A percentile compares a stretch with the other conserved stretches of the same genome.
phyloP scores from a whole-genome alignment of 2,797 vertebrate genomes.

The Rhynchotus rufescens region DNA sequence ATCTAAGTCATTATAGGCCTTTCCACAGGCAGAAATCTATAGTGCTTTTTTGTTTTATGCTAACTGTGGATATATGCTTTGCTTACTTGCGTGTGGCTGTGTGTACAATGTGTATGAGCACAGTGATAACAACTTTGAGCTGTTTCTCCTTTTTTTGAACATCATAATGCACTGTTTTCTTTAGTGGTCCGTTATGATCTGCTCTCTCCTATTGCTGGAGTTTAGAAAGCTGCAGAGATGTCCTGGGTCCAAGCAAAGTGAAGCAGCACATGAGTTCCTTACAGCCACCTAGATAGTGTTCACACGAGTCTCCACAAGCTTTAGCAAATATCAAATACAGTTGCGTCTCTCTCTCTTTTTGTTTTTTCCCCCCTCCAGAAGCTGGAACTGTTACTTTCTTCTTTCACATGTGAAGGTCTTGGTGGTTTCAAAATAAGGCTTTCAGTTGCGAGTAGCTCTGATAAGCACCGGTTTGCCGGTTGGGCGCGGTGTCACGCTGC shows the following conservation, averaged over 20 bases:
- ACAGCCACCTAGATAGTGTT: background rate
- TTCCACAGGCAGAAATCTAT: rapidly evolving
- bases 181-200: background rate
- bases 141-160: background rate
- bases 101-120: background rate
- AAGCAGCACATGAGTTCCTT: background rate
- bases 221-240: background rate
- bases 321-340: background rate
- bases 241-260: background rate
- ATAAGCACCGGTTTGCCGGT: background rate
- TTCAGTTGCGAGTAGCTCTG: background rate
- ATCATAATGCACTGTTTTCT: background rate
- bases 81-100: background rate
- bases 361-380: background rate
- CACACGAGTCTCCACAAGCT: background rate
- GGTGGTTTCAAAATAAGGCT: background rate
- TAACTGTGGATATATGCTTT: background rate
- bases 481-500: background rate
- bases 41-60: background rate
- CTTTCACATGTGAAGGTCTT: background rate
- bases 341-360: background rate
- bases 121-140: background rate
- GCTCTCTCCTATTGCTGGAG: background rate
- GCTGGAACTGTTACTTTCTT: background rate
- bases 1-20: background rate